Evolutionary conservation across 2,888 invertebrate species (phyloP), one percentile per base, ranked within the genome.

Genomic region (Arctia plantaginis): DNA sequence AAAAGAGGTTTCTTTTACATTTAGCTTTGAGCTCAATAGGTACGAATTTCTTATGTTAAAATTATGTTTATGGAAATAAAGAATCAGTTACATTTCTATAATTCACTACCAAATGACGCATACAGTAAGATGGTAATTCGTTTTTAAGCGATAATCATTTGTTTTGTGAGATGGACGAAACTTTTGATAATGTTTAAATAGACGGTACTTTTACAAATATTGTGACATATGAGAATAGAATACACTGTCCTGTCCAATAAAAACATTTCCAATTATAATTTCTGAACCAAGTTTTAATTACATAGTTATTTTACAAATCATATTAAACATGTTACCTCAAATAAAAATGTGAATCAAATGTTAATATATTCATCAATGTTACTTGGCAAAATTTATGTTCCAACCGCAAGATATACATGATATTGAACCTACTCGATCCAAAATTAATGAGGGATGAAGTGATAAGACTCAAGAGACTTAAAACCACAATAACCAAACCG

Each of bases 1-100:
- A 80, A 85, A 82, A 77, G 72, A 81, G 80, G 62, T 55, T 69
- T 51, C 10, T 33, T 18, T 66, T 70, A 47, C 33, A 69, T 72
- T 68, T 62, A 69, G 72, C 66, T 71, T 68, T 30, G 33, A 68
- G 55, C 62, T 39, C 13, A 47, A 71, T 64, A 55, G 41, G 47
- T 44, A 33, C 44, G 12, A 30, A 51, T 35, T 41, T 55, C 65
- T 74, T 71, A 3, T 30, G 13, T 67, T 33, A 27, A 18, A 18
- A 62, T 68, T 12, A 18, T 33, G 18, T 55, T 41, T 33, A 33
- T 64, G 3, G 15, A 66, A 65, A 12, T n/a, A n/a, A 55, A 55
- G 12, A 55, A 55, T 55, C 12, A 55, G 12, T 12, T 55, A n/a
- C n/a, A n/a, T 12, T 55, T 55, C 12, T 55, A n/a, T 55, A 51